phyloP scores from a whole-genome alignment of 2,113 vertebrate species.

The Engystomops pustulosus region DNA sequence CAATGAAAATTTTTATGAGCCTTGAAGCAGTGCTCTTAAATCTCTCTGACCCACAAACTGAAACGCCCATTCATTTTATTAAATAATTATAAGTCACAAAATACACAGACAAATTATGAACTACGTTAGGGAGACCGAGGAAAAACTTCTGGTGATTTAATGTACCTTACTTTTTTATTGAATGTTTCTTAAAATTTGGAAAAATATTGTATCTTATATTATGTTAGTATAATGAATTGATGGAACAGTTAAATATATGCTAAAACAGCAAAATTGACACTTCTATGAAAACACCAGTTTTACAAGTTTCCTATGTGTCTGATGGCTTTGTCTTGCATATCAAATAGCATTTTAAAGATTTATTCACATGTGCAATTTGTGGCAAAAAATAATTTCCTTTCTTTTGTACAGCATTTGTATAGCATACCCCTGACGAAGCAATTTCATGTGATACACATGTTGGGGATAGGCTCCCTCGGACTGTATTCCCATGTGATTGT shows the following conservation, averaged over 20 bases:
- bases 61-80: background rate
- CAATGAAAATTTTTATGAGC: slow-evolving; percentile 50
- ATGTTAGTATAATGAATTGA: background rate
- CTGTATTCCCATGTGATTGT: too few relatives aligned
- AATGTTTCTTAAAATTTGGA: background rate
- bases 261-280: background rate
- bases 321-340: too few relatives aligned
- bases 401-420: too few relatives aligned
- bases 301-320: background rate
- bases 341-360: too few relatives aligned
- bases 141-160: background rate
- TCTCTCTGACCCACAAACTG: slow-evolving; percentile 8
- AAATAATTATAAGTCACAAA: slow-evolving; percentile 18
- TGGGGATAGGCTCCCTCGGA: too few relatives aligned
- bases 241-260: background rate
- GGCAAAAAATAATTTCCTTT: too few relatives aligned
- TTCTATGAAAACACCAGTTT: too few relatives aligned
- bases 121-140: background rate
- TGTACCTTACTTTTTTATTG: background rate
- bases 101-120: background rate
- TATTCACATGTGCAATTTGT: too few relatives aligned
- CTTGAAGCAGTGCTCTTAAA: slow-evolving; percentile 40
- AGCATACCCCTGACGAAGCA: too few relatives aligned
- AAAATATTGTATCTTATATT: too few relatives aligned
- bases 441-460: too few relatives aligned